These are phyloP conservation scores for Varanus salvator DNA, from an alignment of 2,113 vertebrate genomes.

Conservation along the genomic window DNA sequence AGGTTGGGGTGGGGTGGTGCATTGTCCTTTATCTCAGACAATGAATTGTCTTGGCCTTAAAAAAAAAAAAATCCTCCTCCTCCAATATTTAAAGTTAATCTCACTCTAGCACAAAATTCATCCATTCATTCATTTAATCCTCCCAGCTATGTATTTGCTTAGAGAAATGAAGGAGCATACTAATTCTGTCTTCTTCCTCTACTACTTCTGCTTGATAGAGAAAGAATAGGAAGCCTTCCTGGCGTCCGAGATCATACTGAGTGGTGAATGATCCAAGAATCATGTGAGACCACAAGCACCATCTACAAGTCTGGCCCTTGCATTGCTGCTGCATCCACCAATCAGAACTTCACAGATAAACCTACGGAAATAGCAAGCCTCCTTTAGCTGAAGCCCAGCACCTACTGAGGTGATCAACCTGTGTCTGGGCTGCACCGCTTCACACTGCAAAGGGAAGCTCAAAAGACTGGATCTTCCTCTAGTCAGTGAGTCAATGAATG, in stretches of 20 bases:
- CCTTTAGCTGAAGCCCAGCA: background rate
- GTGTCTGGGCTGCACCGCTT: background rate
- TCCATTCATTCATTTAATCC: too few relatives aligned
- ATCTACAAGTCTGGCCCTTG: background rate
- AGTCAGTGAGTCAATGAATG: background rate
- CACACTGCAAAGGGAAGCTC: background rate
- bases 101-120: background rate
- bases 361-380: background rate
- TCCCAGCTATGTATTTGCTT: background rate
- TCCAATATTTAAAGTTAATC: background rate
- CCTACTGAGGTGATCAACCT: background rate
- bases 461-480: background rate
- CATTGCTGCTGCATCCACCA: background rate
- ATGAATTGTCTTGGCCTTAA: background rate
- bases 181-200: too few relatives aligned
- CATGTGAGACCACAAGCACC: background rate
- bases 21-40: background rate
- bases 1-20: too few relatives aligned
- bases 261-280: background rate
- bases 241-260: background rate
- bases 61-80: too few relatives aligned
- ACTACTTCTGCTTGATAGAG: too few relatives aligned
- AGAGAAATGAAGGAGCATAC: background rate
- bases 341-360: background rate
- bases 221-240: too few relatives aligned